Percentiles rank a stretch among this genome's conserved stretches.
phyloP scores from a whole-genome alignment of 2,797 vertebrate genomes.

The Sebastiscus tertius region DNA sequence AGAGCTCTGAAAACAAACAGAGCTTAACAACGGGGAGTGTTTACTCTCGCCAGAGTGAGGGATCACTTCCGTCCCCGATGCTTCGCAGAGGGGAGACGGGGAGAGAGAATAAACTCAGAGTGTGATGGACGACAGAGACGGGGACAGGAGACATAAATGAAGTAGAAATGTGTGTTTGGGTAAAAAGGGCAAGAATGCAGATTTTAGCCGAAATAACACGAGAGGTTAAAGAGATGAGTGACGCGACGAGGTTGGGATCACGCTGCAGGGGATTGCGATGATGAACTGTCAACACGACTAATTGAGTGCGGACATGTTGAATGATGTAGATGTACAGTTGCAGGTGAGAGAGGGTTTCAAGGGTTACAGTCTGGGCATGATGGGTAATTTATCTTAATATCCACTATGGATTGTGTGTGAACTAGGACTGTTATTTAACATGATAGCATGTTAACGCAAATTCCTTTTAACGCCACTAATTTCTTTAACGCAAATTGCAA shows the following conservation, averaged over 20 bases:
- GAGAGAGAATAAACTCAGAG: not conserved
- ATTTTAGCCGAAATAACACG: not conserved
- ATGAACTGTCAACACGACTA: conserved; percentile 9
- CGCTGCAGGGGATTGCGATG: not conserved
- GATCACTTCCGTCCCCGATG: conserved; percentile 73
- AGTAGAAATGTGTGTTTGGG: not conserved
- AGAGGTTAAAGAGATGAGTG: conserved; percentile 38
- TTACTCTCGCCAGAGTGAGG: conserved; percentile 75
- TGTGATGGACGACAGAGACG: not conserved
- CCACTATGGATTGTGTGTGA: not conserved
- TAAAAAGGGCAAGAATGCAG: conserved; percentile 1
- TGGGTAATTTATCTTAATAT: conserved; percentile 3
- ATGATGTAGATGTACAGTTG: conserved; percentile 4
- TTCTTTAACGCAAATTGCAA: too few relatives aligned
- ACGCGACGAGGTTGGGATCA: conserved; percentile 7
- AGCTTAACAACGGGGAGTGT: conserved; percentile 64
- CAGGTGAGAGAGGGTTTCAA: conserved; percentile 2
- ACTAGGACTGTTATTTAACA: too few relatives aligned
- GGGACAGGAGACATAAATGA: not conserved
- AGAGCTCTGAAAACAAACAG: conserved; percentile 82
- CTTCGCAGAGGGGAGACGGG: conserved; percentile 30
- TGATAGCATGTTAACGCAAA: too few relatives aligned
- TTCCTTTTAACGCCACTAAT: too few relatives aligned
- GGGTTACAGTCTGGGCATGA: not conserved
- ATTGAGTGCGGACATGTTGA: conserved; percentile 12